Percentiles rank a stretch among this genome's conserved stretches.
phyloP scores from a whole-genome alignment of 2,797 vertebrate species.

The Enteromius argenteus region DNA sequence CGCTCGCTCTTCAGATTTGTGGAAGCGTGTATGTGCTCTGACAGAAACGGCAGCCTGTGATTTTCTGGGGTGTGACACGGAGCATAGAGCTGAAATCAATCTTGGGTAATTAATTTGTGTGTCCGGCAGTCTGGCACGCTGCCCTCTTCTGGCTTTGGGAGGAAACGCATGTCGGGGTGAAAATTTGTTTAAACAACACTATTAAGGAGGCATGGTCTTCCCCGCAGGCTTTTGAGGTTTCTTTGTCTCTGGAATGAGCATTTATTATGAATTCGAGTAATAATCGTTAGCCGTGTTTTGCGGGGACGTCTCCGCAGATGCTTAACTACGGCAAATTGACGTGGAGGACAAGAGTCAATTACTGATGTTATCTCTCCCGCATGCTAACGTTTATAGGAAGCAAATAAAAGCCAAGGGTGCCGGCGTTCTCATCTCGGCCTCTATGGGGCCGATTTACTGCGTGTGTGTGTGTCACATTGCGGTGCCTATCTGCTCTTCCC shows the following conservation, averaged over 20 bases:
- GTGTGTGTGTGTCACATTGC: conserved; percentile 39
- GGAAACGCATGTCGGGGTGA: conserved; percentile 39
- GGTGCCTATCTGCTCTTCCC: conserved; percentile 41
- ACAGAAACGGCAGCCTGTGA: conserved; percentile 39
- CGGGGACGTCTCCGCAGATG: conserved; percentile 30
- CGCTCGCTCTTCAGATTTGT: conserved; percentile 7
- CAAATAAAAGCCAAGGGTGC: conserved; percentile 55
- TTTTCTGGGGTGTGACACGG: conserved; percentile 37
- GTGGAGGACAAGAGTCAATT: conserved; percentile 57
- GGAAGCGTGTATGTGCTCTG: conserved; percentile 12
- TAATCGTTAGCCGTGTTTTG: conserved; percentile 46
- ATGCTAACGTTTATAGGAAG: conserved; percentile 53
- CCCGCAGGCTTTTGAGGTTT: background rate
- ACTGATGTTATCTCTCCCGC: conserved; percentile 54
- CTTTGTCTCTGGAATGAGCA: conserved; percentile 19
- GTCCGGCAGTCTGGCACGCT: conserved; percentile 46
- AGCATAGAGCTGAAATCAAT: conserved; percentile 56
- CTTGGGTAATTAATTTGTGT: conserved; percentile 62
- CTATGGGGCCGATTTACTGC: conserved; percentile 53
- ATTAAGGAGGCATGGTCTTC: conserved; percentile 16
- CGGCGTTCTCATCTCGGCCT: conserved; percentile 25
- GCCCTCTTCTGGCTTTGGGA: conserved; percentile 63
- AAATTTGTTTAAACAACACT: conserved; percentile 19
- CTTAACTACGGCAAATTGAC: conserved; percentile 55
- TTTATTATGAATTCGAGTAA: conserved; percentile 38